Conservation (phyloP, 1,140 invertebrate species). For the Theocolax elegans region DNA sequence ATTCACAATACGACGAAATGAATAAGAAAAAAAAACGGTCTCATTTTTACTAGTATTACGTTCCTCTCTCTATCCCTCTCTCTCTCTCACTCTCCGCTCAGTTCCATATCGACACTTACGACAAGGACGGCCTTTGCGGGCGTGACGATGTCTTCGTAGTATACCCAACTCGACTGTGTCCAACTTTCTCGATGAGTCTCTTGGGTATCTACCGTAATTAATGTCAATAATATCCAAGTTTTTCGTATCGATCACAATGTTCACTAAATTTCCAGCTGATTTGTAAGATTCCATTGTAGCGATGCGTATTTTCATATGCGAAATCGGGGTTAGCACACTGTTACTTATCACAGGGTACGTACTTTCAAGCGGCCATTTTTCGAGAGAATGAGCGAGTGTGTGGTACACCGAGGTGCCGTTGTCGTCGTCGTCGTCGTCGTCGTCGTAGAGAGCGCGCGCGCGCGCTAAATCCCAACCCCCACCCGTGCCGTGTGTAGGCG, state of each 20-base stretch:
- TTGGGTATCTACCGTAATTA: neutral
- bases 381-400: conserved; percentile 31
- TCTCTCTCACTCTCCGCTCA: no score
- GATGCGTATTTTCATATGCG: conserved; percentile 44
- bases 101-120: conserved; percentile 33
- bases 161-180: neutral
- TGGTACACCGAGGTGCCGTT: neutral
- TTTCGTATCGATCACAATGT: conserved; percentile 16
- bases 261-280: conserved; percentile 43
- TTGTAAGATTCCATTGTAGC: conserved; percentile 52
- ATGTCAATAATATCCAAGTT: neutral
- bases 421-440: conserved; percentile 41
- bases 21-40: no score
- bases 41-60: no score
- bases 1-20: no score
- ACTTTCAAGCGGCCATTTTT: conserved; percentile 55
- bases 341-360: neutral
- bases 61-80: no score
- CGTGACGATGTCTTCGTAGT: conserved; percentile 47
- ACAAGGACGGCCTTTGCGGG: conserved; percentile 50
- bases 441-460: conserved; percentile 43
- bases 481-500: neutral
- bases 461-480: neutral
- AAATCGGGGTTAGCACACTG: conserved; percentile 9
- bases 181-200: neutral